These are phyloP conservation scores for Lagenorhynchus albirostris DNA, from an alignment of 2,113 vertebrate genomes.

Conservation along the genomic window DNA sequence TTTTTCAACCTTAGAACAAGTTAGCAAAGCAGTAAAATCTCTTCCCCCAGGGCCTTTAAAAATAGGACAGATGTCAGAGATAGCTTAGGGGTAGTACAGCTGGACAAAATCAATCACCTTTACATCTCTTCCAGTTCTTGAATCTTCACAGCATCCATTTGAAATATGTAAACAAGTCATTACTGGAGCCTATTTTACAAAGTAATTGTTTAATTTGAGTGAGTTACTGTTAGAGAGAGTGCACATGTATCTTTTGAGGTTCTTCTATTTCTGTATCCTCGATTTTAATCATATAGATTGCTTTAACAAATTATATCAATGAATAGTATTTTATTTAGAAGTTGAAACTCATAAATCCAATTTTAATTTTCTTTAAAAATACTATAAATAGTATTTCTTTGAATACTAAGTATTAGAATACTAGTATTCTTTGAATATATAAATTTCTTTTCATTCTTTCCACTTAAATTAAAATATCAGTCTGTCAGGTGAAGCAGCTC, in stretches of 20 bases:
- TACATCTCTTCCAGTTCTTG: neutral
- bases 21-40: slow-evolving; percentile 43
- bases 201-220: neutral
- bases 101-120: neutral
- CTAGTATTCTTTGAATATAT: neutral
- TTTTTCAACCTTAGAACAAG: neutral
- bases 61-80: neutral
- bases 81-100: neutral
- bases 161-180: slow-evolving; percentile 39
- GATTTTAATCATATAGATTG: neutral
- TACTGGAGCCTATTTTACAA: neutral
- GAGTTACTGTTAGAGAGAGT: neutral
- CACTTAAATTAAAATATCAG: neutral
- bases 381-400: slow-evolving; percentile 5
- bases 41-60: neutral
- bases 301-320: slow-evolving; percentile 10
- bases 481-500: neutral
- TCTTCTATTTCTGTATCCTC: neutral
- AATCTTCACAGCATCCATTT: neutral
- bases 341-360: slow-evolving; percentile 16
- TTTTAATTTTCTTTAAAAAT: slow-evolving; percentile 42
- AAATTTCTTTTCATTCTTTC: neutral
- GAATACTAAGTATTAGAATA: neutral
- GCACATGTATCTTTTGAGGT: neutral
- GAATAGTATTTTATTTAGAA: slow-evolving; percentile 18